Base-by-base conservation (phyloP, 2,888 invertebrate genomes). In the Phrixothrix hirtus region DNA sequence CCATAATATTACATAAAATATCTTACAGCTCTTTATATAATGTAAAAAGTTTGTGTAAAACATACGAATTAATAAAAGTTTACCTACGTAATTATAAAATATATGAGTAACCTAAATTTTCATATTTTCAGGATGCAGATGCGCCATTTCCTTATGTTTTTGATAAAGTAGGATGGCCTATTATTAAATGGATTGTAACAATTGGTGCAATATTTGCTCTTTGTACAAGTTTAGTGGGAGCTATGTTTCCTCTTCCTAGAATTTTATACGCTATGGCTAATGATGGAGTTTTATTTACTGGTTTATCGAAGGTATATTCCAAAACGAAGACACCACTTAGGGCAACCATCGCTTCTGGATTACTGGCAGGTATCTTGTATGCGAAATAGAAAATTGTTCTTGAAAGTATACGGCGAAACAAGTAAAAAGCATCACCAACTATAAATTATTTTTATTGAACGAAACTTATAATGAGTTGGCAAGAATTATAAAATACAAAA, bases 121-220 rank as follows among this genome's bases (percentile, higher is more conserved):
- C 16, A 30, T 6, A 10, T 35, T 67, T 77, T 17, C 75, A 93
- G 86, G 84, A 94, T 71, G 79, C 82, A 0, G 82, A 89, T 60
- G 95, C 95, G 0, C 94, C 95, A 0, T 87, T 97, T 68, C 93
- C 95, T 0, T 82, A 86, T 66, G 92, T 89, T 1, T 96, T 95
- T 75, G 83, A 86, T 0, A 72, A 83, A 65, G 82, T 89, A 1
- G 89, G 87, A 0, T 86, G 92, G 86, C 80, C 83, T 0, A 79
- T 83, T 1, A 84, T 95, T 48, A 89, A 88, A 72, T 93, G 92
- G 87, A 86, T 96, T 36, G 95, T 97, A 1, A 89, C 93, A 0
- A 78, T 92, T 38, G 96, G 96, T 1, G 95, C 96, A 1, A 82
- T 96, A 17, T 92, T 92, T 73, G 96, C 95, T 0, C 81, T 97